Evolutionary conservation across 2,113 vertebrate species (phyloP).

Genomic region (Chaetodon trifascialis): DNA sequence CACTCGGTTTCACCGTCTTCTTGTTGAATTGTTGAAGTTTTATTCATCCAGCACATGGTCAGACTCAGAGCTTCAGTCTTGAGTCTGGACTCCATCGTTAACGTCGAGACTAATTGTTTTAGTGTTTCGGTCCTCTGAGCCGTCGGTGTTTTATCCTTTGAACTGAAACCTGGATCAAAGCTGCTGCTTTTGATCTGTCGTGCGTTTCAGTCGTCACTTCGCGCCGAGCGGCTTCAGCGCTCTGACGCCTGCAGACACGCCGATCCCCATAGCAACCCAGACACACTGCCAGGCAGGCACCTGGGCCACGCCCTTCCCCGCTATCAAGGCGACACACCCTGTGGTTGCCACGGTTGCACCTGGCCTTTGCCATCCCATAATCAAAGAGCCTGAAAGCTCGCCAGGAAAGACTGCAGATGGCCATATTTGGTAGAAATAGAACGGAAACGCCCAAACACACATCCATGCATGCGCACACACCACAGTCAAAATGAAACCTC

Average conservation of each 20-base stretch:
- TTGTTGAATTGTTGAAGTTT: too few relatives aligned
- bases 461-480: background rate
- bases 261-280: constrained; percentile 16
- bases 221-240: too few relatives aligned
- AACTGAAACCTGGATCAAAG: background rate
- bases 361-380: constrained; percentile 27
- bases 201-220: background rate
- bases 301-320: constrained; percentile 30
- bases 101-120: too few relatives aligned
- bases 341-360: constrained; percentile 47
- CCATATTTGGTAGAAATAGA: background rate
- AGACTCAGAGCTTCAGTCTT: too few relatives aligned
- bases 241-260: background rate
- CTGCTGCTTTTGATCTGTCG: background rate
- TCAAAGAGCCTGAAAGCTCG: constrained; percentile 11
- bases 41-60: too few relatives aligned
- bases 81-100: too few relatives aligned
- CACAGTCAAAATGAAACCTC: constrained; percentile 33
- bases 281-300: constrained; percentile 20
- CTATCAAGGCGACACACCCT: constrained; percentile 57
- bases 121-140: background rate
- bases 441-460: constrained; percentile 35
- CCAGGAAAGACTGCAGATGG: background rate
- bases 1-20: too few relatives aligned
- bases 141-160: too few relatives aligned